Conservation (phyloP, 1,140 invertebrate genomes). For the Drosophila bipectinata region DNA sequence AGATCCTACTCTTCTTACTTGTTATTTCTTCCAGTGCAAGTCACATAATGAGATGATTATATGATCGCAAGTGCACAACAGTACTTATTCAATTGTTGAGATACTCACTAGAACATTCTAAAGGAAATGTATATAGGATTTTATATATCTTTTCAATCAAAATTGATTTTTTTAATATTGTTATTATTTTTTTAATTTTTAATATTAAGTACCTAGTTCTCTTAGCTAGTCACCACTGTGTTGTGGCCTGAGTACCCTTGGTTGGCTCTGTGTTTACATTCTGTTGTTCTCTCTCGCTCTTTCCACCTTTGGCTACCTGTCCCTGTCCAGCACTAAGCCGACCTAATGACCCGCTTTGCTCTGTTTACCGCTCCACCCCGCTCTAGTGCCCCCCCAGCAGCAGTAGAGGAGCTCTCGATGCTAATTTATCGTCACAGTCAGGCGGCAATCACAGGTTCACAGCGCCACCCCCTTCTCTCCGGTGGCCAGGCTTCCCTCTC, state of each 20-base stretch:
- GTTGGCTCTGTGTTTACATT: conserved; percentile 12
- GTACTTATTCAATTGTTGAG: neutral
- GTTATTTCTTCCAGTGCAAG: conserved; percentile 32
- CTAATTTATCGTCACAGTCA: conserved; percentile 74
- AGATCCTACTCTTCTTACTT: conserved; percentile 6
- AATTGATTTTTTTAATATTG: too few relatives aligned
- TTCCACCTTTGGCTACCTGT: neutral
- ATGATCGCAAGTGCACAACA: conserved; percentile 33
- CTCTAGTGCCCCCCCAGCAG: neutral
- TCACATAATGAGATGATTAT: conserved; percentile 52
- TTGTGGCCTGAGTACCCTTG: conserved; percentile 25
- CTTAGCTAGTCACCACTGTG: conserved; percentile 3
- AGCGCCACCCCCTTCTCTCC: neutral
- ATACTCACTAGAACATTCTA: neutral
- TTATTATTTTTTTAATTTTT: too few relatives aligned
- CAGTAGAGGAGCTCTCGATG: conserved; percentile 53
- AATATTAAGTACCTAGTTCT: neutral
- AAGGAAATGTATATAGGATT: too few relatives aligned
- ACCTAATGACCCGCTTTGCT: conserved; percentile 70
- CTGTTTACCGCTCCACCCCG: conserved; percentile 32
- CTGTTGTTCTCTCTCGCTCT: neutral
- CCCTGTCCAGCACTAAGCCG: conserved; percentile 11
- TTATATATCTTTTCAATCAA: too few relatives aligned
- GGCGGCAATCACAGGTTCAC: conserved; percentile 68
- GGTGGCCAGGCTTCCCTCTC: neutral